Evolutionary conservation across 2,113 vertebrate genomes (phyloP).

Genomic region (Colaptes auratus): DNA sequence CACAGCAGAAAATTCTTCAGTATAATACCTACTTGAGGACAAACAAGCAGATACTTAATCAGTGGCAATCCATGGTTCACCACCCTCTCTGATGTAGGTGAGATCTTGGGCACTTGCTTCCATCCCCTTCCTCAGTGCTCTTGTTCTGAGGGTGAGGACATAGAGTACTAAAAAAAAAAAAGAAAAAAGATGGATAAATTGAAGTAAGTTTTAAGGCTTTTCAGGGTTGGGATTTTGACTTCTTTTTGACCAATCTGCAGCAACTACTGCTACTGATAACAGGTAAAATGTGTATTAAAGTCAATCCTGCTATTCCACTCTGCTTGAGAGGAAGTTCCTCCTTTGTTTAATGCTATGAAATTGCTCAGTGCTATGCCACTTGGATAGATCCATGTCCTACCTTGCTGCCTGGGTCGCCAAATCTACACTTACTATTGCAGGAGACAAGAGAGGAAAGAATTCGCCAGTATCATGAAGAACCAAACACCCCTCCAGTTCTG

Average conservation of each 20-base stretch:
- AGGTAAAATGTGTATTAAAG: not conserved
- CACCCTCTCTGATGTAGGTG: not conserved
- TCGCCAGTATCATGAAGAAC: conserved; percentile 84
- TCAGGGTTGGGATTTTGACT: not conserved
- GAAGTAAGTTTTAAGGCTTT: not conserved
- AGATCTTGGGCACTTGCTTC: not conserved
- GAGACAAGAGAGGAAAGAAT: conserved; percentile 89
- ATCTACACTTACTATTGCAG: conserved; percentile 48
- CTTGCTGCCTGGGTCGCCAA: not conserved
- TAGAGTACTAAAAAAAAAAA: not conserved
- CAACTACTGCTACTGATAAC: not conserved
- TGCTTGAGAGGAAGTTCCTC: not conserved
- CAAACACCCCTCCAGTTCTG: conserved; percentile 82
- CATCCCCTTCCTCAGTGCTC: not conserved
- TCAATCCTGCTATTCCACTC: not conserved
- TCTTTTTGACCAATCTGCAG: not conserved
- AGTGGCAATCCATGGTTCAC: not conserved
- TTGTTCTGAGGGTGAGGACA: not conserved
- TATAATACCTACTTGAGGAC: not conserved
- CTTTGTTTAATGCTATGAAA: not conserved
- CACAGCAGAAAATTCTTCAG: not conserved
- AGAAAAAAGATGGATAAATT: not conserved
- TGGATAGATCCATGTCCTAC: not conserved
- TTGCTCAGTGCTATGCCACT: not conserved
- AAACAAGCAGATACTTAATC: not conserved